Evolutionary conservation across 2,113 vertebrate species (phyloP), one percentile per base, ranked within the genome.

Genomic region (Miniopterus natalensis): DNA sequence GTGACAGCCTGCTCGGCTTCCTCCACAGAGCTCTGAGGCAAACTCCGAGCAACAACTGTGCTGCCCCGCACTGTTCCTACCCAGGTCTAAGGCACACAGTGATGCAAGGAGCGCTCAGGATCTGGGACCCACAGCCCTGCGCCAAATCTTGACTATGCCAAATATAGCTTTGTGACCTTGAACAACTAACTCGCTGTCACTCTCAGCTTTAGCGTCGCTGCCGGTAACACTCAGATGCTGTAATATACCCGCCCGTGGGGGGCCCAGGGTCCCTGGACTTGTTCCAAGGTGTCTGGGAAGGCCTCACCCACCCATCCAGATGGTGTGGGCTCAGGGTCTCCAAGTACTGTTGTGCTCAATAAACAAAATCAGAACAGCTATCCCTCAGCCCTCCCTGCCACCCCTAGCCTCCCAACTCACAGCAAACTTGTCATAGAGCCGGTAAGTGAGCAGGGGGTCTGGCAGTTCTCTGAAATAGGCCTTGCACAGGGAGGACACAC

Each of bases 391-490:
- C 61, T 21, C 21, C 40, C 45, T 77, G 18, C 55, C 42, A 11
- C 59, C 47, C n/a, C 15, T n/a, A 21, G 68, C 36, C 68, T 36
- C 21, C 45, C 79, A 65, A 98, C 99, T 99, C 98, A 99, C 99
- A 2, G 99, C 99, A 40, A 99, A 99, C 94, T 99, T 99, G 98
- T 99, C 99, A 0, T 99, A 99, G 66, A 99, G 99, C 98, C 99
- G 99, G 96, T 99, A 99, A 0, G 99, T 99, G 97, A 99, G 99
- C 94, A 99, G 98, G 0, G 99, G 99, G 96, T 99, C 99, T 6
- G 99, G 99, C 63, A 99, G 98, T 93, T 99, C 99, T 71, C 99
- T 97, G 99, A 99, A 99, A 42, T 99, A 99, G 1, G 99, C 99
- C 95, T 99, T 99, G 97, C 99, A 99, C 92, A 99, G 95, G 2